Conservation (phyloP, 1,140 invertebrate species). For the Microplitis demolitor region DNA sequence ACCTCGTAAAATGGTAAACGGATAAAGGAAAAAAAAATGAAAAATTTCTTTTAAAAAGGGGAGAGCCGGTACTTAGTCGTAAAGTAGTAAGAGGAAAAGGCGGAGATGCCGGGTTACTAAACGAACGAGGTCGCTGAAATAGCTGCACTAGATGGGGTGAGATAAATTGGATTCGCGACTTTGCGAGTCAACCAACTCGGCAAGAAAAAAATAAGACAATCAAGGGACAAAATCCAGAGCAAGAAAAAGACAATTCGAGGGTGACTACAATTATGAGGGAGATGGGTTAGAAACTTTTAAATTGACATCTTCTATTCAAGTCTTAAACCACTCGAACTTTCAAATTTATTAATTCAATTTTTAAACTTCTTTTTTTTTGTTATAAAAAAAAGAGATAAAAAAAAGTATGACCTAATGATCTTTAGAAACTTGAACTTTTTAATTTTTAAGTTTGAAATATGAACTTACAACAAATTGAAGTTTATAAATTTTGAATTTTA, state of each 20-base stretch:
- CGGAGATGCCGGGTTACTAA: background rate
- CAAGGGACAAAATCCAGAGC: background rate
- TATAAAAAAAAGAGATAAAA: no score
- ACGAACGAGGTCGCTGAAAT: conserved; percentile 22
- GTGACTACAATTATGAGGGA: background rate
- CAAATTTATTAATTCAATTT: no score
- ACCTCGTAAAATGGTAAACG: conserved; percentile 14
- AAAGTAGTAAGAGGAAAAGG: background rate
- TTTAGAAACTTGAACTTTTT: no score
- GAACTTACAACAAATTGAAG: no score
- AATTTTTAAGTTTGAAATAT: no score
- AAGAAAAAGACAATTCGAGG: background rate
- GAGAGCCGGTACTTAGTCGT: background rate
- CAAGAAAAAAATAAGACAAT: background rate
- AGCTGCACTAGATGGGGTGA: conserved; percentile 17
- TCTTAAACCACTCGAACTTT: no score
- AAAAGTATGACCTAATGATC: no score
- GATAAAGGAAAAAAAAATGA: background rate
- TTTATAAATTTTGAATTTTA: no score
- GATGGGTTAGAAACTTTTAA: conserved; percentile 1
- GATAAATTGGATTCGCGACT: conserved; percentile 28
- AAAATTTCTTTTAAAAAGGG: background rate
- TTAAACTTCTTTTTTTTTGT: no score
- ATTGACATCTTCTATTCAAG: background rate
- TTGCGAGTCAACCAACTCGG: background rate